Conservation (phyloP, 2,113 vertebrate genomes). For the Spilogale gracilis region DNA sequence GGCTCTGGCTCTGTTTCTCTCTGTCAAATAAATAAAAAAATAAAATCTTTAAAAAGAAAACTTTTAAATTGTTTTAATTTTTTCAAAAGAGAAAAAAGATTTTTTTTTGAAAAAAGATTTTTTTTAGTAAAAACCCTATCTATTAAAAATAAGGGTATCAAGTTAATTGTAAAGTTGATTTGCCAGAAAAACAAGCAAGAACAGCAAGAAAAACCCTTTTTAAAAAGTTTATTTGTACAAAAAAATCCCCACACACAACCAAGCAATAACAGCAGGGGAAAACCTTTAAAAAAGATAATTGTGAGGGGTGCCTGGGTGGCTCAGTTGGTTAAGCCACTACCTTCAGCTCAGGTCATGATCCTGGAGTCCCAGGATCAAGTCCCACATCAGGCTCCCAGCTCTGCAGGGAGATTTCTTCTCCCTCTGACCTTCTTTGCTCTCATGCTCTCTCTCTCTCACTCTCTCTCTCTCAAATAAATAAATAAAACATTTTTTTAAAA, state of each 20-base stretch:
- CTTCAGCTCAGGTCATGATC: too few species aligned
- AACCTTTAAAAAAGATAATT: background rate
- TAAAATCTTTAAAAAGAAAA: background rate
- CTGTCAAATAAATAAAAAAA: too few species aligned
- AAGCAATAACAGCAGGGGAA: background rate
- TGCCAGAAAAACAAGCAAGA: background rate
- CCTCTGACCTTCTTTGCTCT: too few species aligned
- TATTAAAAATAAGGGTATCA: background rate
- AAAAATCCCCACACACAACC: background rate
- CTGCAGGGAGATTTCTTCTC: too few species aligned
- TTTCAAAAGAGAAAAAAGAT: background rate
- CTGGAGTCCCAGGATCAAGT: too few species aligned
- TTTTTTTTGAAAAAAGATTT: background rate
- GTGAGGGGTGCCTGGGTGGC: too few species aligned
- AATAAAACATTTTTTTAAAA: background rate
- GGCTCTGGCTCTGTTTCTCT: too few species aligned
- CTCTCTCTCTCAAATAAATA: too few species aligned
- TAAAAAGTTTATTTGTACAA: background rate
- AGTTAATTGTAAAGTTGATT: background rate
- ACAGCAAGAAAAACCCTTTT: background rate
- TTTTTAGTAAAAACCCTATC: constrained; percentile 20
- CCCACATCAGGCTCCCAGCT: too few species aligned
- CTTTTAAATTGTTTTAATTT: background rate
- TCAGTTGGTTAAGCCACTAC: too few species aligned
- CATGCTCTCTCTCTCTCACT: too few species aligned